Percentiles rank a stretch among this genome's conserved stretches.
These are phyloP conservation scores for Elysia crispata DNA, from an alignment of 2,888 invertebrate genomes.

Conservation along the genomic window DNA sequence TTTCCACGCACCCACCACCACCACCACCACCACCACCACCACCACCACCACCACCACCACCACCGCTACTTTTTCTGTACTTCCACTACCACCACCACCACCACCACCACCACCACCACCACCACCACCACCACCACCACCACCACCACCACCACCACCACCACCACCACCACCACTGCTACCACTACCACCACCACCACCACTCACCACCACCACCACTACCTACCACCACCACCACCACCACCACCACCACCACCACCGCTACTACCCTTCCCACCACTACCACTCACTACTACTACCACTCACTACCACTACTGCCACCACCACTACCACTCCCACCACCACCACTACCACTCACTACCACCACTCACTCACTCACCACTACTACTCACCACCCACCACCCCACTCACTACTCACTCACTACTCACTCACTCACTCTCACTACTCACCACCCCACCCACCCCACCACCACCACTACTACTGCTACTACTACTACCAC, in stretches of 20 bases:
- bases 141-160: background rate
- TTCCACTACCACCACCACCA: too few relatives aligned
- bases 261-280: slow-evolving; percentile 60
- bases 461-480: too few relatives aligned
- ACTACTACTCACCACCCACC: slow-evolving; percentile 63
- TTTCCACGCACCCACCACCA: too few relatives aligned
- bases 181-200: slow-evolving; percentile 57
- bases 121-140: too few relatives aligned
- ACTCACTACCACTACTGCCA: slow-evolving; percentile 64
- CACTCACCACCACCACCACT: slow-evolving; percentile 55
- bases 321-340: slow-evolving; percentile 64
- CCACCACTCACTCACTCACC: slow-evolving; percentile 58
- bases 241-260: slow-evolving; percentile 68
- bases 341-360: slow-evolving; percentile 61
- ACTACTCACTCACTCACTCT: slow-evolving; percentile 56
- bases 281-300: too few relatives aligned
- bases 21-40: too few relatives aligned
- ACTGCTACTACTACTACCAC: too few relatives aligned
- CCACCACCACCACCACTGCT: slow-evolving; percentile 49
- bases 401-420: too few relatives aligned
- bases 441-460: too few relatives aligned
- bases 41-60: too few relatives aligned
- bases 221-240: slow-evolving; percentile 62
- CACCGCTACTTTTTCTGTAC: too few relatives aligned
- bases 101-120: too few relatives aligned